A percentile compares a stretch with the other conserved stretches of the same genome.
Evolutionary conservation across 2,797 vertebrate species (phyloP).

Genomic region (Clangula hyemalis): DNA sequence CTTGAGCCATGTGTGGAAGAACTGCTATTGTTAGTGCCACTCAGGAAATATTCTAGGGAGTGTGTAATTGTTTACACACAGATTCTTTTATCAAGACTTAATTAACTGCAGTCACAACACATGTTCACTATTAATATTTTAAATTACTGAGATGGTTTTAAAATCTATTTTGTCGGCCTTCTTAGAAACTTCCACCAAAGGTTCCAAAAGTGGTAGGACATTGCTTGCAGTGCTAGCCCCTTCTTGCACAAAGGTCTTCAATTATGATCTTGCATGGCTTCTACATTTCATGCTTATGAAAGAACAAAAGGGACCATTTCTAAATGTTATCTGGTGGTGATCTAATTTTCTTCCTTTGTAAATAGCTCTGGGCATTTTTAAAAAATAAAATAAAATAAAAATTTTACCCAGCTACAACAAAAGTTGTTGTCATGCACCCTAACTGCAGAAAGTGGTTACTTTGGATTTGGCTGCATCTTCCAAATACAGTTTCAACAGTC

Average conservation of each 20-base stretch:
- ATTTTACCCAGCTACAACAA: background rate
- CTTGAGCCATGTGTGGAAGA: conserved; percentile 3
- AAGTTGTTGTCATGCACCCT: conserved; percentile 8
- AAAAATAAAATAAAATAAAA: background rate
- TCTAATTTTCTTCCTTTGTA: conserved; percentile 38
- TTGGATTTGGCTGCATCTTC: conserved; percentile 36
- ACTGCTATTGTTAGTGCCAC: conserved; percentile 46
- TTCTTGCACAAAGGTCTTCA: background rate
- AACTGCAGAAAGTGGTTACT: conserved; percentile 35
- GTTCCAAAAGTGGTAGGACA: background rate
- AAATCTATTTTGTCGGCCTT: background rate
- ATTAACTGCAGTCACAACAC: conserved; percentile 65
- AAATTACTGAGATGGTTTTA: conserved; percentile 36
- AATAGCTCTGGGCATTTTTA: conserved; percentile 16
- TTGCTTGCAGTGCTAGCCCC: background rate
- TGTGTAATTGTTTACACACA: conserved; percentile 50
- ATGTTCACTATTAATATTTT: conserved; percentile 56
- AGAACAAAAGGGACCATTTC: background rate
- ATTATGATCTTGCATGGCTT: background rate
- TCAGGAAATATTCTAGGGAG: conserved; percentile 58
- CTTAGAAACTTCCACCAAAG: conserved; percentile 4
- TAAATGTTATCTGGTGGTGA: background rate
- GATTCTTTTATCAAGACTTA: conserved; percentile 42
- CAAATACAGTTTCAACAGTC: conserved; percentile 32
- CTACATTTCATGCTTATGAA: background rate